Conservation (phyloP, 2,888 invertebrate genomes). For the Ecdyonurus torrentis region DNA sequence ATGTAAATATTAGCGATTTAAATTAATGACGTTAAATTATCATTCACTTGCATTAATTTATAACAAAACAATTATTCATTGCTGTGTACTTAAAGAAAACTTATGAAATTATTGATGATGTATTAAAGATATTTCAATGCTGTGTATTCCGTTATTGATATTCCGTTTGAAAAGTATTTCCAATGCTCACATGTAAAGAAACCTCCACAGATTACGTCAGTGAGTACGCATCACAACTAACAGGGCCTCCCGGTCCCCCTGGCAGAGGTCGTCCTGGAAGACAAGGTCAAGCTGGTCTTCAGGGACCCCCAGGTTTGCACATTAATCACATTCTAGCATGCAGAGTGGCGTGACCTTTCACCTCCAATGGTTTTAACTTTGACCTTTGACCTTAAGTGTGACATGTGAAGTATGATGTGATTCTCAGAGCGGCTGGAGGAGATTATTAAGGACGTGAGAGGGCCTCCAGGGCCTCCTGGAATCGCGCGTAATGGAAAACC, state of each 20-base stretch:
- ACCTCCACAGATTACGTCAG: constrained; percentile 32
- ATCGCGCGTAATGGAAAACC: constrained; percentile 31
- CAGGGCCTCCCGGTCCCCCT: constrained; percentile 48
- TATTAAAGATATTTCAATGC: too few species aligned
- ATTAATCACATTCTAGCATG: too few species aligned
- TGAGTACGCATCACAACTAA: constrained; percentile 43
- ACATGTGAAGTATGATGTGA: neutral
- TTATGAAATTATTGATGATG: too few species aligned
- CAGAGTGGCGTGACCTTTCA: neutral
- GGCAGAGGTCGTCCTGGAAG: constrained; percentile 48
- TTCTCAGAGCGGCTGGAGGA: constrained; percentile 38
- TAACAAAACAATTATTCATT: too few species aligned
- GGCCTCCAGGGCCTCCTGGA: constrained; percentile 50
- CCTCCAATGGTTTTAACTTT: neutral
- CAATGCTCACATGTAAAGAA: too few species aligned
- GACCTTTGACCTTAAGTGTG: too few species aligned
- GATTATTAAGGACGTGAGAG: constrained; percentile 39
- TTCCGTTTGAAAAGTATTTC: too few species aligned
- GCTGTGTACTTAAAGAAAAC: too few species aligned
- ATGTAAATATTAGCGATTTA: too few species aligned
- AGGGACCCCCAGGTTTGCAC: constrained; percentile 44
- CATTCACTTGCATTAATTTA: too few species aligned
- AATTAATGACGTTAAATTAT: too few species aligned
- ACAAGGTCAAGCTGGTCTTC: constrained; percentile 49
- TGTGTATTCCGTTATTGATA: too few species aligned